Base-by-base conservation (phyloP, 2,797 vertebrate species). In the Tamandua tetradactyla region DNA sequence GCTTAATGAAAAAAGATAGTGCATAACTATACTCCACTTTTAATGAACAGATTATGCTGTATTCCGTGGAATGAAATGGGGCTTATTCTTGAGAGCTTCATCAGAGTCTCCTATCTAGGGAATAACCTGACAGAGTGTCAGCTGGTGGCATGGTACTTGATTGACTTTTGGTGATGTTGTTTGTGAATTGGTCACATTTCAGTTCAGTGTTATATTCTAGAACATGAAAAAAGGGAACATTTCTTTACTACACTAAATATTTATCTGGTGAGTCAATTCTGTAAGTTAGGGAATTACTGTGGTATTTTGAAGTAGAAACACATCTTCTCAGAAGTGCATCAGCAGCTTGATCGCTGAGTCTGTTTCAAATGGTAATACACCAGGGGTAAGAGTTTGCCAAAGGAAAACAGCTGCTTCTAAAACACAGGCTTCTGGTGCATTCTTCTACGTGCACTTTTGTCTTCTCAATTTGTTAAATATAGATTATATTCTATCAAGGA, bases 281-380 rank as follows among this genome's bases (percentile, higher is more conserved):
- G 90, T 64, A 95, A 96, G 47, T 86, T 62, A 96, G 66, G 66
- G 78, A 89, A 81, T 79, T n/a, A 42, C 75, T 80, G 93, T 94
- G 93, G 68, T 89, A 89, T 94, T 97, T 96, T 82, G 82, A 95
- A 95, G 75, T 91, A 75, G 94, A 95, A 95, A 86, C 83, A 47
- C 49, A 68, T 89, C 87, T 55, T 96, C 95, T 95, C 89, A 95
- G 94, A 89, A 94, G 64, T 85, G 9, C 47, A 55, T 87, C 59
- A 57, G 57, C 68, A n/a, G 0, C 40, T 72, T 59, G 35, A 78
- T 94, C 84, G 94, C 32, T 20, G 23, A 62, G 75, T 69, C 35
- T 35, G 25, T 84, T 96, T 93, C 69, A 81, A 75, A 55, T 80
- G 84, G 52, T 91, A 52, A 66, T 76, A 30, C 68, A 83, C 75